Evolutionary conservation across 2,113 vertebrate genomes (phyloP).

Genomic region (Axis porcinus): DNA sequence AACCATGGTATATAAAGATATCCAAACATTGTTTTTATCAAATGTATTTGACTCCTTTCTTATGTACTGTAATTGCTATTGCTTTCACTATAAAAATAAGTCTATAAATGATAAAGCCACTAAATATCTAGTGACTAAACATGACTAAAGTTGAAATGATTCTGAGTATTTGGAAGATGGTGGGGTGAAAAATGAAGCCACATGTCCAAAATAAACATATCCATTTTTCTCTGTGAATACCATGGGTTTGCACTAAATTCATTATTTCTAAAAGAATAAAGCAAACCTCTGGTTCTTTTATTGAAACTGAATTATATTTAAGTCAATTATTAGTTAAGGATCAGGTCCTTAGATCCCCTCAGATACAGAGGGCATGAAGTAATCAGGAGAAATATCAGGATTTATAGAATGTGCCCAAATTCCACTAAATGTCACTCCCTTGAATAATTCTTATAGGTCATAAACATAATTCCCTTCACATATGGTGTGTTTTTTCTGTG

Average conservation of each 20-base stretch:
- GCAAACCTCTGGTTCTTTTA: neutral
- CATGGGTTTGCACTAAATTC: neutral
- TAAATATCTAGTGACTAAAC: neutral
- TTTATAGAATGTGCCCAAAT: constrained; percentile 1
- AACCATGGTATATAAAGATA: neutral
- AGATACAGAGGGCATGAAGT: neutral
- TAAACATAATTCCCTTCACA: constrained; percentile 46
- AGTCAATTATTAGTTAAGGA: neutral
- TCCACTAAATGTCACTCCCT: neutral
- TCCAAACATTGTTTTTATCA: neutral
- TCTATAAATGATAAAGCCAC: neutral
- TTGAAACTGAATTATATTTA: neutral
- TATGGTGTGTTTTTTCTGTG: constrained; percentile 22
- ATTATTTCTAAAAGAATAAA: neutral
- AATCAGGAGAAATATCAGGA: constrained; percentile 3
- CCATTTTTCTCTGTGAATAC: neutral
- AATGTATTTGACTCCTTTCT: neutral
- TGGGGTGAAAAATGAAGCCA: neutral
- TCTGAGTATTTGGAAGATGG: neutral
- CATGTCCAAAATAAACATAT: neutral
- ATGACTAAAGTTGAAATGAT: neutral
- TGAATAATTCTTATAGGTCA: neutral
- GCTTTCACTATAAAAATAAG: neutral
- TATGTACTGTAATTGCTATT: neutral
- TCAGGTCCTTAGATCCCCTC: neutral